These are phyloP conservation scores for Pelodytes ibericus DNA, from an alignment of 2,797 vertebrate genomes.

Conservation along the genomic window DNA sequence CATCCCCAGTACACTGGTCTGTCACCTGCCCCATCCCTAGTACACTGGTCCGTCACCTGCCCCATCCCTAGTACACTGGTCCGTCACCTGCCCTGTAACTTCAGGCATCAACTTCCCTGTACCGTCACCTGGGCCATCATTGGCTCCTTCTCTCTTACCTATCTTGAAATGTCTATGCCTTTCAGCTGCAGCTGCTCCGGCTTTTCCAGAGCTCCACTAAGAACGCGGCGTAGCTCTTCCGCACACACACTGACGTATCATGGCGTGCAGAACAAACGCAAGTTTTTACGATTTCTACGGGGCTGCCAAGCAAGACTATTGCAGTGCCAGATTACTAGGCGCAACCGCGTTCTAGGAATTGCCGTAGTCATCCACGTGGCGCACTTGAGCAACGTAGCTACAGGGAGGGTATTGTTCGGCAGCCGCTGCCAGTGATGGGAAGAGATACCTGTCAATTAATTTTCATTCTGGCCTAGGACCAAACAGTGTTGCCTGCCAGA, in stretches of 20 bases:
- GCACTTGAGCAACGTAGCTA: background rate
- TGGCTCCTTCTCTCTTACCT: background rate
- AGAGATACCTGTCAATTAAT: background rate
- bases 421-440: background rate
- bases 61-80: too few species aligned
- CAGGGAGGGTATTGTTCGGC: background rate
- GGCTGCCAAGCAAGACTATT: background rate
- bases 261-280: background rate
- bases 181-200: background rate
- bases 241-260: conserved; percentile 23
- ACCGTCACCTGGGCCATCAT: too few species aligned
- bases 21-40: too few species aligned
- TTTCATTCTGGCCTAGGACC: too few species aligned
- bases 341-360: background rate
- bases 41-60: too few species aligned
- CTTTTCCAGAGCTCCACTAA: background rate
- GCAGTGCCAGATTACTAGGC: background rate
- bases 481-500: too few species aligned
- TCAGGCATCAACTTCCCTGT: too few species aligned
- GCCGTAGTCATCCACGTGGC: conserved; percentile 19
- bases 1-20: too few species aligned
- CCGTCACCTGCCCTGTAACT: background rate
- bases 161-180: background rate
- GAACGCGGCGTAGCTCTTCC: conserved; percentile 23
- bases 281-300: background rate